Base-by-base conservation (phyloP, 2,113 vertebrate genomes). In the Lonchura striata region DNA sequence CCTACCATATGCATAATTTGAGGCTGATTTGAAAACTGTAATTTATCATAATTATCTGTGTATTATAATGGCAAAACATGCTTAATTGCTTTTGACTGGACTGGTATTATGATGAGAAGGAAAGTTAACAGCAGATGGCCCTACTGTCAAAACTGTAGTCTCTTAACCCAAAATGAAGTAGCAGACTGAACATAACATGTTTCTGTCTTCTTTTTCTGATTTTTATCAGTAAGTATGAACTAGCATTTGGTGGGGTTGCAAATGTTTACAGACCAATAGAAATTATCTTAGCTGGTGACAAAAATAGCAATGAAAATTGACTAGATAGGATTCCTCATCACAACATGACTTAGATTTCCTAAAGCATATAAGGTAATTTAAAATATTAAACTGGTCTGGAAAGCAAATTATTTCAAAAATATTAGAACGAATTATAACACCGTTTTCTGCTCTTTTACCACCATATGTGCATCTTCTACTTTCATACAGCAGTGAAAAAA, bases 21-120 rank as follows among this genome's bases (percentile, higher is more conserved):
- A 95, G 93, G 56, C 80, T 97, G 95, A 97, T 98, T 96, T 97
- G 94, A 97, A 98, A 97, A 92, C 95, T 96, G 96, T 98, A 97
- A 98, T 98, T 98, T 97, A 98, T 98, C 98, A 98, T 98, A 98
- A 98, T 98, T 98, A 98, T 98, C 97, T 97, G 65, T 96, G 91
- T 97, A 96, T 97, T 98, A 98, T 97, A 97, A 96, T 98, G 97
- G 95, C 93, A 98, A 98, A 98, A 97, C 95, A 97, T 41, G 57
- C 97, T 97, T 98, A 98, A 98, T 98, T 98, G 97, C 97, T 98
- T 98, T 97, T 97, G 98, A 98, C 97, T 98, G 96, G 97, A 94
- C 97, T 97, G 90, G 89, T 97, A 96, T 97, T 94, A 94, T 94
- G 97, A 97, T 93, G 95, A 97, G 97, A 97, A 96, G 91, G 84